These are phyloP conservation scores for Pelosia muscerda DNA, from an alignment of 2,888 invertebrate species.

Conservation along the genomic window DNA sequence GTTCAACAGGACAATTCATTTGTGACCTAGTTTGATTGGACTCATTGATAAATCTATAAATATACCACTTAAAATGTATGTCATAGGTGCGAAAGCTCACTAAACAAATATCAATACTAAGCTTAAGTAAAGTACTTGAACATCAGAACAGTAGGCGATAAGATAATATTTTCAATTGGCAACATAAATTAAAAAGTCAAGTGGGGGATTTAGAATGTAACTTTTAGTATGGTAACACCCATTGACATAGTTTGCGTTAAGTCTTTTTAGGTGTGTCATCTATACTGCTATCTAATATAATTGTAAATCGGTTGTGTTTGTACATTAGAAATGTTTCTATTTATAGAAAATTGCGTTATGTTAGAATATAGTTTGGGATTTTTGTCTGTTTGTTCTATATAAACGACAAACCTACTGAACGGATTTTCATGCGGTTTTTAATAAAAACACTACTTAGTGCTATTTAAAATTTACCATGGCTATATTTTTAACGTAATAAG, in stretches of 20 bases:
- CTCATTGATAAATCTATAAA: constrained; percentile 13
- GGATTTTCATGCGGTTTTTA: too few relatives aligned
- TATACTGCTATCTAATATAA: background rate
- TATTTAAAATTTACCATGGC: too few relatives aligned
- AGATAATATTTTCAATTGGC: constrained; percentile 11
- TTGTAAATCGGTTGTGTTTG: background rate
- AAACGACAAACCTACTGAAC: too few relatives aligned
- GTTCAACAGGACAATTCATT: background rate
- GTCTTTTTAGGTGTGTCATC: background rate
- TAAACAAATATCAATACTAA: constrained; percentile 3
- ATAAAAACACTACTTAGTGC: too few relatives aligned
- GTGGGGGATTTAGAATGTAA: background rate
- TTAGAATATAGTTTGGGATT: too few relatives aligned
- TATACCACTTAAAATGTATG: constrained; percentile 25
- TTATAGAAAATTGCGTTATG: too few relatives aligned
- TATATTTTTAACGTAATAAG: too few relatives aligned
- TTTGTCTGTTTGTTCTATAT: too few relatives aligned
- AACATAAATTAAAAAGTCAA: constrained; percentile 4
- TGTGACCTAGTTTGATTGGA: constrained; percentile 8
- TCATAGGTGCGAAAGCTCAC: background rate
- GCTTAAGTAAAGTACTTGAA: constrained; percentile 5
- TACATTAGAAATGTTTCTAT: too few relatives aligned
- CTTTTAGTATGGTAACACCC: background rate
- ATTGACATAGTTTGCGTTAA: background rate
- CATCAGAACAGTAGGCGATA: constrained; percentile 12